A percentile compares a stretch with the other conserved stretches of the same genome.
Conservation (phyloP, 2,797 vertebrate genomes). For the Miichthys miiuy region DNA sequence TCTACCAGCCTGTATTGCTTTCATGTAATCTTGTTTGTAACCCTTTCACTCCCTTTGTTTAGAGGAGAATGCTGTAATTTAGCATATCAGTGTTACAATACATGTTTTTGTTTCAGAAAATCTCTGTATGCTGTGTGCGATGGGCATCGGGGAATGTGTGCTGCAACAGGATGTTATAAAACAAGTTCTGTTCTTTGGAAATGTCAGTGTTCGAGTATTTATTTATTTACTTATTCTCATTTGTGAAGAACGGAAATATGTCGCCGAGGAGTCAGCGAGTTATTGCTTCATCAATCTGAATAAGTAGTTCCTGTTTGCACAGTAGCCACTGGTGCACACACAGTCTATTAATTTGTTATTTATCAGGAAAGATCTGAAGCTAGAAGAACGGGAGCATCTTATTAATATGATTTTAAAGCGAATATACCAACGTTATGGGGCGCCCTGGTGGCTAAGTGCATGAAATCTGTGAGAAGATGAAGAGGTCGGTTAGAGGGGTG, state of each 20-base stretch:
- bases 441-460: no score
- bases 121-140: not conserved
- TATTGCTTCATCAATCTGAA: no score
- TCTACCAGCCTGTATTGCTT: not conserved
- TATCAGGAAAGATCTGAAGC: not conserved
- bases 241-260: not conserved
- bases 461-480: not conserved
- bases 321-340: not conserved
- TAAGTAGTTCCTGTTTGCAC: not conserved
- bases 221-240: not conserved
- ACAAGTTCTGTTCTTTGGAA: not conserved
- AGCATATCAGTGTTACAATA: not conserved
- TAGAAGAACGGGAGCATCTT: not conserved
- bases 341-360: not conserved
- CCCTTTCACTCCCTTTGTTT: not conserved
- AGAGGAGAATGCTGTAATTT: not conserved
- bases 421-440: not conserved
- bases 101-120: not conserved
- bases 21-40: constrained; percentile 12
- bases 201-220: not conserved
- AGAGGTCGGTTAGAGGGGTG: not conserved
- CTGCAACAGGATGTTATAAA: no score
- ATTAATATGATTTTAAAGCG: not conserved
- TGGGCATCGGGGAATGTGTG: not conserved
- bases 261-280: no score